Evolutionary conservation across 2,797 vertebrate genomes (phyloP).

Genomic region (Sarcophilus harrisii): DNA sequence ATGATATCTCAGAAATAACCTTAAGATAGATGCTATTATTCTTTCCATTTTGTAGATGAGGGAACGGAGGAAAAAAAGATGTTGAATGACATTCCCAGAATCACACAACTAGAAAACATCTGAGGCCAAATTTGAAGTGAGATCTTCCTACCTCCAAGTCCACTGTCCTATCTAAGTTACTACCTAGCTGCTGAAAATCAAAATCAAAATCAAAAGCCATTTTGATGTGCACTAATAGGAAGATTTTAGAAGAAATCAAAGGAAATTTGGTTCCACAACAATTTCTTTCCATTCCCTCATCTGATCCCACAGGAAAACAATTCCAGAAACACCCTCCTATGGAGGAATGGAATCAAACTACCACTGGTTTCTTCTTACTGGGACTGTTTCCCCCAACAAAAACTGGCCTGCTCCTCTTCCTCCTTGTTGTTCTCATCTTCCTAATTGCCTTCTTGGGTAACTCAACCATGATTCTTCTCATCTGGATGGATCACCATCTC

Average conservation of each 20-base stretch:
- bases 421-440: background rate
- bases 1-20: background rate
- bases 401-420: slow-evolving; percentile 34
- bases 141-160: background rate
- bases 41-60: background rate
- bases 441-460: background rate
- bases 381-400: slow-evolving; percentile 43
- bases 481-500: background rate
- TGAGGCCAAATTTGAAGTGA: background rate
- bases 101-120: background rate
- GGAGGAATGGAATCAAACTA: slow-evolving; percentile 9
- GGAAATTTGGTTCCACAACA: background rate
- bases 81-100: background rate
- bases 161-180: background rate
- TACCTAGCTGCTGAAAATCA: background rate
- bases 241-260: background rate
- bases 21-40: background rate
- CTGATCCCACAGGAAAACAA: background rate
- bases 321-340: background rate
- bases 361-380: slow-evolving; percentile 22
- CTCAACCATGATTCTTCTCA: slow-evolving; percentile 2
- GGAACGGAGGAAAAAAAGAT: background rate
- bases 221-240: background rate
- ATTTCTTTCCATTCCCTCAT: background rate
- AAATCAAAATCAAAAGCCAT: background rate